A percentile compares a stretch with the other conserved stretches of the same genome.
Conservation (phyloP, 1,140 invertebrate genomes). For the Papilio polytes region DNA sequence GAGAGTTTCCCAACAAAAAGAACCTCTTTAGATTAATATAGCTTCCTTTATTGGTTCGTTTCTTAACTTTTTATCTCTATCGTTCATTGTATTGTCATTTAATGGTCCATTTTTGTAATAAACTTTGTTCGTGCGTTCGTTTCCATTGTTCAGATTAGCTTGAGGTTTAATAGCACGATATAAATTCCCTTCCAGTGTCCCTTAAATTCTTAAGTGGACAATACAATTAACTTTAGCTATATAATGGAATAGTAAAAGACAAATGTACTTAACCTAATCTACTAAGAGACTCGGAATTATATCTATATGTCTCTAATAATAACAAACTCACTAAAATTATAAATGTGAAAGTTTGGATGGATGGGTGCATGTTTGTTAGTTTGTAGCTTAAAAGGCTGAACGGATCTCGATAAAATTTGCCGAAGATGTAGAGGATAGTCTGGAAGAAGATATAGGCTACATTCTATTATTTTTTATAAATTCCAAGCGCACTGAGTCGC, state of each 20-base stretch:
- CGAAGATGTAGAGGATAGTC: too few relatives aligned
- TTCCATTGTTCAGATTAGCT: constrained; percentile 35
- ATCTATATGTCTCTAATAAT: not conserved
- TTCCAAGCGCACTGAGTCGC: too few relatives aligned
- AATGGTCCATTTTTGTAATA: constrained; percentile 32
- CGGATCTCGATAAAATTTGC: too few relatives aligned
- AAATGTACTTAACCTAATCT: not conserved
- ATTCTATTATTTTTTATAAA: too few relatives aligned
- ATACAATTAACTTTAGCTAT: constrained; percentile 28
- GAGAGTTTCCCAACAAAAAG: not conserved
- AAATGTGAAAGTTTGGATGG: too few relatives aligned
- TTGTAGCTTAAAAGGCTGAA: too few relatives aligned
- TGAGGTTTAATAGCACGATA: constrained; percentile 32
- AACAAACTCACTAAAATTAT: too few relatives aligned
- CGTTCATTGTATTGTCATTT: constrained; percentile 30
- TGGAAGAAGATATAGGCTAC: too few relatives aligned
- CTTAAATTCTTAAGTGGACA: constrained; percentile 29
- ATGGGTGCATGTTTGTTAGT: too few relatives aligned
- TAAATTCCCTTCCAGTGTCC: constrained; percentile 13
- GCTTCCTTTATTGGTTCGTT: constrained; percentile 10
- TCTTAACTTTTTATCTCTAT: constrained; percentile 24
- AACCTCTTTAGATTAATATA: constrained; percentile 1
- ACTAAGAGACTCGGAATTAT: not conserved
- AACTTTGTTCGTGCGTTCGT: constrained; percentile 33
- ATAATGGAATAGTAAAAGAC: constrained; percentile 3